Evolutionary conservation across 2,113 vertebrate genomes (phyloP).

Genomic region (Hyperoodon ampullatus): DNA sequence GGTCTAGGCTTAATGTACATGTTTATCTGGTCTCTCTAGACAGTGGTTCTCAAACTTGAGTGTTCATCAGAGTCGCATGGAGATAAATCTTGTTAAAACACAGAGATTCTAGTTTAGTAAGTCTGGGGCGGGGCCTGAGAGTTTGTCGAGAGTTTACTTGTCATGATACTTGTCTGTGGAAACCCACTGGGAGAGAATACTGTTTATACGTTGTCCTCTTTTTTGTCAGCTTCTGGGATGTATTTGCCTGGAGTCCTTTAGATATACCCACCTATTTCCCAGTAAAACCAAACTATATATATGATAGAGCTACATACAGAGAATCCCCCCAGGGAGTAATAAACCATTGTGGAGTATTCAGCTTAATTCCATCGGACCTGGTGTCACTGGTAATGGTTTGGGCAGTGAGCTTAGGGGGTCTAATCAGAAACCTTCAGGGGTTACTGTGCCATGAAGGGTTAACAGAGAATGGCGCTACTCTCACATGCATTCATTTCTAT

Average conservation of each 20-base stretch:
- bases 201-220: background rate
- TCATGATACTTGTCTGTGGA: background rate
- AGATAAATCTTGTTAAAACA: background rate
- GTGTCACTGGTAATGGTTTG: background rate
- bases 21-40: background rate
- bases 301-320: background rate
- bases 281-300: background rate
- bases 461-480: background rate
- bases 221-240: background rate
- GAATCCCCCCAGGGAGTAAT: background rate
- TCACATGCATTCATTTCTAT: background rate
- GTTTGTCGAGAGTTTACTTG: background rate
- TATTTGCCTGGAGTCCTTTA: background rate
- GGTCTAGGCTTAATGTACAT: background rate
- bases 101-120: background rate
- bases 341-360: background rate
- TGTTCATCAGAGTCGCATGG: background rate
- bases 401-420: background rate
- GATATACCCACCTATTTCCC: background rate
- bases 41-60: background rate
- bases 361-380: background rate
- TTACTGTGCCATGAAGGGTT: background rate
- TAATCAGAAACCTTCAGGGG: background rate
- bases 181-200: background rate
- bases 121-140: background rate